Base-by-base conservation (phyloP, 1,140 invertebrate genomes). In the Drosophila miranda region DNA sequence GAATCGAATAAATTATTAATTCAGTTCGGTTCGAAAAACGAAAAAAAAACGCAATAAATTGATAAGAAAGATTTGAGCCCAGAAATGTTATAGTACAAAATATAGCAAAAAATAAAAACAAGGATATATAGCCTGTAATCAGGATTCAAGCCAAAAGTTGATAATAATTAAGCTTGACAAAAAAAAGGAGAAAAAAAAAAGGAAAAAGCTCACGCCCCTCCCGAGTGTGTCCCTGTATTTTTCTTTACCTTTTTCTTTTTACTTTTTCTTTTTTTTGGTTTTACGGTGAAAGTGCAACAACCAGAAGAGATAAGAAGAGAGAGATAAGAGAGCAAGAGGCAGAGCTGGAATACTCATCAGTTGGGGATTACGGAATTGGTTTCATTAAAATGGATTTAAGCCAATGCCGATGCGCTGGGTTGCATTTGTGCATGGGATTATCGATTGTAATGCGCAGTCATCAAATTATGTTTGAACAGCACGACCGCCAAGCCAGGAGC, bases 371-470 rank as follows among this genome's bases (percentile, higher is more conserved):
- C 59, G 78, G 79, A 72, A 78, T 82, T 82, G 51, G 63, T 56
- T 64, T 87, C 82, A 86, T 86, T 86, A 86, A 86, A 86, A 86
- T 86, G 81, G 81, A 81, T 86, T 86, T 86, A 73, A 75, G 81
- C 61, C 69, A 81, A 87, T 81, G 82, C 64, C 81, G 58, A 69
- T 57, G 73, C 54, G 69, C 78, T 86, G 58, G 87, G 82, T 74
- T 86, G 81, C 81, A 81, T 87, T 84, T 84, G 73, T 87, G 81
- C 81, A 86, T 61, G 74, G 74, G 78, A 86, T 87, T 86, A 86
- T 86, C 81, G 81, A 86, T 86, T 86, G 82, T 87, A 86, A 78
- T 86, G 78, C 81, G 77, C 81, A 81, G 80, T 86, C 82, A 86
- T 86, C 81, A 81, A 87, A 81, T 75, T 81, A 83, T 66, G 53